These are phyloP conservation scores for Catalaphyllia jardinei DNA, from an alignment of 64 coral and sea anemone genomes.

Conservation along the genomic window DNA sequence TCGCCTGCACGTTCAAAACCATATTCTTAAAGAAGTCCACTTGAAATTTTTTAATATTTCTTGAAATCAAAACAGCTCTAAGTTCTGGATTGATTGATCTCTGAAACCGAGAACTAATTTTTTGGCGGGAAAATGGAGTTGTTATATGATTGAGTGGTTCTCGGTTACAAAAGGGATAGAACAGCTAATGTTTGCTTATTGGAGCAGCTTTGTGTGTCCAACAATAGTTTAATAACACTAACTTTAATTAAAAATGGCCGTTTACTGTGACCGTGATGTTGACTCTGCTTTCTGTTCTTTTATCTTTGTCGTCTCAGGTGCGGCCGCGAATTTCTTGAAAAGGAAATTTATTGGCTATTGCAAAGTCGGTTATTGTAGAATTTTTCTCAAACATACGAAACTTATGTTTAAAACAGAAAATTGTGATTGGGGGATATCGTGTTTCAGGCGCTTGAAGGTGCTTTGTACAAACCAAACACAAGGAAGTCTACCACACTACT, in stretches of 20 bases:
- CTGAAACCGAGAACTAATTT: not conserved
- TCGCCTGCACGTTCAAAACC: constrained; percentile 31
- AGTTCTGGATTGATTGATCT: not conserved
- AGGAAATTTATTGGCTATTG: constrained; percentile 42
- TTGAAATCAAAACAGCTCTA: not conserved
- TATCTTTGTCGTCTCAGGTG: constrained; percentile 93
- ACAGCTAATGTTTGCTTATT: constrained; percentile 80
- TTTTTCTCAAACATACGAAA: constrained; percentile 20
- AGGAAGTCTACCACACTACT: constrained; percentile 11
- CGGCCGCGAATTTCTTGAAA: constrained; percentile 2
- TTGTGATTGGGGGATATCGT: not conserved
- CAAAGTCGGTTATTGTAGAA: no score
- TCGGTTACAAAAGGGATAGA: constrained; percentile 74
- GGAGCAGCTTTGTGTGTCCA: constrained; percentile 94
- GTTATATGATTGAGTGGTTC: constrained; percentile 39
- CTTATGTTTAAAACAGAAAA: constrained; percentile 26
- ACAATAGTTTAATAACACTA: constrained; percentile 99
- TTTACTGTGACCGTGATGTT: constrained; percentile 92
- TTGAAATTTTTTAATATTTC: constrained; percentile 48
- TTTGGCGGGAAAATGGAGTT: constrained; percentile 39
- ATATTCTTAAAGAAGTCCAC: constrained; percentile 58
- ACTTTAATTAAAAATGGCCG: constrained; percentile 99
- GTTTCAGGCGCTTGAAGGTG: not conserved
- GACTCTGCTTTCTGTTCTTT: constrained; percentile 75
- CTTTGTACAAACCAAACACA: not conserved